These are phyloP conservation scores for Hirudinaria manillensis DNA, from an alignment of 2,888 invertebrate genomes.

Conservation along the genomic window DNA sequence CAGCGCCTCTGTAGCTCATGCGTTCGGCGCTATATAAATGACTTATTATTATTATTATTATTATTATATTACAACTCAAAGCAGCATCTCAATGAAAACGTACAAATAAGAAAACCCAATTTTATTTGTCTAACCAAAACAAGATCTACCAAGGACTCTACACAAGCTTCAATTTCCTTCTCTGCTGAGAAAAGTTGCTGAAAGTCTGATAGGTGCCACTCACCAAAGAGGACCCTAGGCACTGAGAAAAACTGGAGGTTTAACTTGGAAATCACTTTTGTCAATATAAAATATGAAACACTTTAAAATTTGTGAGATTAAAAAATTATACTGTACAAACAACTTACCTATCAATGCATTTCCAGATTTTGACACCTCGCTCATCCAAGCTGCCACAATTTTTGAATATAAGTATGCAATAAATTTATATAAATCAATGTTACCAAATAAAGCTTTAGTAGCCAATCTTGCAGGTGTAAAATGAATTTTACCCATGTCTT, in stretches of 20 bases:
- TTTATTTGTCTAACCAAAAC: slow-evolving; percentile 51
- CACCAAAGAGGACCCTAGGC: slow-evolving; percentile 82
- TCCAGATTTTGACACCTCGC: slow-evolving; percentile 20
- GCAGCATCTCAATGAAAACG: too few relatives aligned
- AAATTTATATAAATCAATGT: too few relatives aligned
- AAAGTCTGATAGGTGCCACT: slow-evolving; percentile 72
- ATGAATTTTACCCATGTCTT: too few relatives aligned
- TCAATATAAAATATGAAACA: slow-evolving; percentile 2
- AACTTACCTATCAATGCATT: slow-evolving; percentile 18
- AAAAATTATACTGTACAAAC: too few relatives aligned
- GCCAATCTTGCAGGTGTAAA: too few relatives aligned
- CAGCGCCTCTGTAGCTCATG: too few relatives aligned
- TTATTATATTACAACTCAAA: too few relatives aligned
- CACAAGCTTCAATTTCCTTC: slow-evolving; percentile 65
- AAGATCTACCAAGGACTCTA: slow-evolving; percentile 65
- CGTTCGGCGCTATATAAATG: too few relatives aligned
- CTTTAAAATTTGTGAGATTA: too few relatives aligned
- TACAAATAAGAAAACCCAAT: too few relatives aligned
- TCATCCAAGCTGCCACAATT: slow-evolving; percentile 20
- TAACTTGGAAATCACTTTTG: neutral
- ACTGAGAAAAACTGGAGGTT: slow-evolving; percentile 58
- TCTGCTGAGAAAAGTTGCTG: slow-evolving; percentile 66
- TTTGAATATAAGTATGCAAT: neutral
- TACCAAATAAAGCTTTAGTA: too few relatives aligned
- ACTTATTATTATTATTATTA: too few relatives aligned